Conservation (phyloP, 1,140 invertebrate genomes). For the Wasmannia auropunctata region DNA sequence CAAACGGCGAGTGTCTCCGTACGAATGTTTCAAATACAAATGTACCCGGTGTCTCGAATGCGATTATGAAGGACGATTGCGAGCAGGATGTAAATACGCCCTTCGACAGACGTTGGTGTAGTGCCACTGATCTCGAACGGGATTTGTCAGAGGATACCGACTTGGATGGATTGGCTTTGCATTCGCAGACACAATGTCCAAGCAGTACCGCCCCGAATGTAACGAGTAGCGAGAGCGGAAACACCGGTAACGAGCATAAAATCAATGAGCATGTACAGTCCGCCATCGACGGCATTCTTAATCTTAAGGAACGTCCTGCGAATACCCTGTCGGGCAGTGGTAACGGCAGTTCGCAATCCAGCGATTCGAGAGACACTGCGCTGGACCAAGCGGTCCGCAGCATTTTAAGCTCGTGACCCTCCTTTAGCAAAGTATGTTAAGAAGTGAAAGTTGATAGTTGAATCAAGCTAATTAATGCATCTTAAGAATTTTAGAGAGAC, state of each 20-base stretch:
- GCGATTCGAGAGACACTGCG: conserved; percentile 82
- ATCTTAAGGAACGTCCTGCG: conserved; percentile 87
- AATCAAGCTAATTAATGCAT: conserved; percentile 61
- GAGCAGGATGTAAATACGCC: conserved; percentile 66
- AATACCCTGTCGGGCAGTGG: conserved; percentile 65
- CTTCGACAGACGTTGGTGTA: conserved; percentile 74
- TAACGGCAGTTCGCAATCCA: conserved; percentile 60
- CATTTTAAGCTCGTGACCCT: conserved; percentile 86
- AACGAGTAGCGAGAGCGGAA: conserved; percentile 70
- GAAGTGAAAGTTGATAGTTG: conserved; percentile 72
- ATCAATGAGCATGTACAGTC: conserved; percentile 92
- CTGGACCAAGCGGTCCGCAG: conserved; percentile 87
- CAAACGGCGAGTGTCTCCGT: conserved; percentile 81
- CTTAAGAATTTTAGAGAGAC: conserved; percentile 54
- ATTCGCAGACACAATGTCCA: conserved; percentile 79
- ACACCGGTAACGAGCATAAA: conserved; percentile 84
- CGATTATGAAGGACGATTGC: conserved; percentile 69
- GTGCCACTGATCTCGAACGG: conserved; percentile 81
- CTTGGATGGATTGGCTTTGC: conserved; percentile 80
- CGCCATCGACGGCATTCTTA: conserved; percentile 92
- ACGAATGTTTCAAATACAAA: conserved; percentile 65
- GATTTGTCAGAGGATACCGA: conserved; percentile 82
- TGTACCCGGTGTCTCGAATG: conserved; percentile 63
- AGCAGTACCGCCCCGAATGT: conserved; percentile 60
- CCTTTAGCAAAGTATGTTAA: conserved; percentile 84